Evolutionary conservation across 1,140 invertebrate genomes (phyloP), one percentile per base, ranked within the genome.

Genomic region (Holcopasites calliopsidis): DNA sequence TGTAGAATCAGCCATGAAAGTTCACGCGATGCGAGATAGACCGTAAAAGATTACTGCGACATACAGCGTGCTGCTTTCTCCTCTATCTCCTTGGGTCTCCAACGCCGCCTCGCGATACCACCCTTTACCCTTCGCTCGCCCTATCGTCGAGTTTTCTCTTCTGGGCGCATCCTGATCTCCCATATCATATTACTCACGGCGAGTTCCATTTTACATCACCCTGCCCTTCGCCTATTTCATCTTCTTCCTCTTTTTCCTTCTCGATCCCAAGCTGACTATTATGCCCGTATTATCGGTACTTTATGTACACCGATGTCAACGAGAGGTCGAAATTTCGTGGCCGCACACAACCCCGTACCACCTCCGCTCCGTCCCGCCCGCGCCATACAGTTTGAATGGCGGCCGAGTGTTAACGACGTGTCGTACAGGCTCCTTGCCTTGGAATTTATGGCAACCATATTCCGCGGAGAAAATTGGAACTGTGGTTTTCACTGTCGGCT

Each of bases 11-110:
- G 83, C 70, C 64, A 65, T 69, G 71, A 52, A 73, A 72, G 74
- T 75, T 85, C 69, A 49, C 72, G 60, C 83, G 85, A 85, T 69
- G 84, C 84, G 84, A 88, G 86, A 88, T 87, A 90, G 86, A 88
- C 84, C 84, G 86, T 89, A 88, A 90, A 89, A 88, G 88, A 90
- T 90, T 89, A 89, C 86, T 85, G 83, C 83, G 88, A 89, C 88
- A 87, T 86, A 88, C 84, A 80, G 55, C 70, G 76, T 77, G 64
- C 83, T 69, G 60, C 76, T 76, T 72, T 75, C 66, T 68, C 44
- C 73, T 77, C 57, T 60, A 57, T 66, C 74, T 57, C 44, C 44
- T 71, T 47, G 31, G 69, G 72, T 85, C 71, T 69, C 75, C 60
- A 76, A 76, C 74, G 68, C 75, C 75, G 64, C 42, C 40, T 57